These are phyloP conservation scores for Plutomurus gul DNA, from an alignment of 1,140 invertebrate genomes.

Conservation along the genomic window DNA sequence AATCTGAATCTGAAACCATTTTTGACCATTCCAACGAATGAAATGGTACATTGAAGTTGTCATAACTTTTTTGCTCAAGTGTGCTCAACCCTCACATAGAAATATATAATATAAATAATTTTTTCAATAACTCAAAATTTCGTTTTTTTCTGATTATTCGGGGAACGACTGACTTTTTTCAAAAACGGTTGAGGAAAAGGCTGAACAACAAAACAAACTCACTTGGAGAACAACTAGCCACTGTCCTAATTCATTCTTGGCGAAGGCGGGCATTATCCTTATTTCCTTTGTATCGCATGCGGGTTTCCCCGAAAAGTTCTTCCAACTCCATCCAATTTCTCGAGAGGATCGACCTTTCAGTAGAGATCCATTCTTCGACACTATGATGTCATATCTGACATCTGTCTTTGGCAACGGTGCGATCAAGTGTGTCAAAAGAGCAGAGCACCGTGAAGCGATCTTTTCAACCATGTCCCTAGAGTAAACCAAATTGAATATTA, in stretches of 20 bases:
- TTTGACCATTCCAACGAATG: too few relatives aligned
- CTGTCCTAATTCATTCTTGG: constrained; percentile 52
- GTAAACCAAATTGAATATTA: not conserved
- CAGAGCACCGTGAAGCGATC: constrained; percentile 49
- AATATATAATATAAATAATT: too few relatives aligned
- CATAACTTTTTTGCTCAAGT: too few relatives aligned
- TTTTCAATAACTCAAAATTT: too few relatives aligned
- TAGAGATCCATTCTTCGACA: constrained; percentile 27
- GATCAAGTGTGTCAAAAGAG: constrained; percentile 51
- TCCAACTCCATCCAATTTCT: constrained; percentile 51
- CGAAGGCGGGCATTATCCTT: constrained; percentile 51
- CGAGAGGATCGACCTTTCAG: constrained; percentile 18
- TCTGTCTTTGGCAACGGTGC: constrained; percentile 51
- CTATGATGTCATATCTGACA: constrained; percentile 50
- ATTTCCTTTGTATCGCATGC: constrained; percentile 52
- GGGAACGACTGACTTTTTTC: too few relatives aligned
- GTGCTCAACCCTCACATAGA: too few relatives aligned
- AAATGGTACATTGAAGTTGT: too few relatives aligned
- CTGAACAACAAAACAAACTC: not conserved
- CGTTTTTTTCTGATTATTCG: too few relatives aligned
- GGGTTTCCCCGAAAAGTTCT: constrained; percentile 45
- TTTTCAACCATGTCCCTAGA: constrained; percentile 47
- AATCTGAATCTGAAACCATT: too few relatives aligned
- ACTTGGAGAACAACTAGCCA: constrained; percentile 54
- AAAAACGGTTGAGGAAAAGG: too few relatives aligned